Base-by-base conservation (phyloP, 2,797 vertebrate genomes). In the Brachymystax lenok region DNA sequence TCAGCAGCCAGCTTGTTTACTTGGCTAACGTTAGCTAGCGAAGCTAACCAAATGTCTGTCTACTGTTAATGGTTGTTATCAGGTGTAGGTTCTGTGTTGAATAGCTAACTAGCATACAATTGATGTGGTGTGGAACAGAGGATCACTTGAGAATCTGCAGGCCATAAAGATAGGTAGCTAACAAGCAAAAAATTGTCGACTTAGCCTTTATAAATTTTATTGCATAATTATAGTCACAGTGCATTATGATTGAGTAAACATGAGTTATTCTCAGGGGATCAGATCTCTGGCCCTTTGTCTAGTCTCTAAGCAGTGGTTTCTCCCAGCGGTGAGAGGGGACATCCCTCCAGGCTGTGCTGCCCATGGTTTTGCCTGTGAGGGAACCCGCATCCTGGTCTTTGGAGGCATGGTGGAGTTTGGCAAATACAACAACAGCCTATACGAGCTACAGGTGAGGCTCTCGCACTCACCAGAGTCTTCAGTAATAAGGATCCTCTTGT, bases 401-500 rank as follows among this genome's bases (percentile, higher is more conserved):
- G 98, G 98, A 46, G 98, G 98, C 79, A 99, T 99, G 98, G 94
- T 99, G 81, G 98, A 99, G 91, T 99, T 95, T 83, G 98, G 98
- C 77, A 97, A 98, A 91, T 99, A 99, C 85, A 97, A 95, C 75
- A 99, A 95, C 90, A 96, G 93, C 77, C 88, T 99, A 12, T 99
- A 98, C 88, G 98, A 99, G 85, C 93, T 99, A 68, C 98, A 99
- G 96, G 98, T 99, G 94, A 92, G 83, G 46, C 16, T 0, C 1
- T 27, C n/a, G 7, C 52, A 1, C 17, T 27, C 16, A 1, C 54
- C 5, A 2, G 14, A 10, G 51, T 4, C 14, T 16, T 7, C 7
- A 1, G 3, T 35, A 3, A 24, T 21, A 24, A 1, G 6, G 7
- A 24, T 63, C 59, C 10, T 63, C 21, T 10, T 61, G 5, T 61